Evolutionary conservation across 1,140 invertebrate species (phyloP), one percentile per base, ranked within the genome.

Genomic region (Zaprionus ornatus): DNA sequence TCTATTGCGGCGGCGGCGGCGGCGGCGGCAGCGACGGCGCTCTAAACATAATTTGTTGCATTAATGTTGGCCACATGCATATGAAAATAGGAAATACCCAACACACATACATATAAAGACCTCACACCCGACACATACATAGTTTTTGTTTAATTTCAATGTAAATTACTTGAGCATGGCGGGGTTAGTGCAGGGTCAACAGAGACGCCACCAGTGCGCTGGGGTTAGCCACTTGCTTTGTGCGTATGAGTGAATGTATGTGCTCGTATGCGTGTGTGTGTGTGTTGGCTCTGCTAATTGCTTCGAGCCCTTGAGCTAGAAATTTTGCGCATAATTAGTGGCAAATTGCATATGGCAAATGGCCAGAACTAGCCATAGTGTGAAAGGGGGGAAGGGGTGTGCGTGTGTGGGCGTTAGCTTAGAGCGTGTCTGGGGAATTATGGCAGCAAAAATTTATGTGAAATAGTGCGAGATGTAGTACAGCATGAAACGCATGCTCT

Each of bases 11-110:
- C 64, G 45, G 29, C 56, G 25, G 21, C 23, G 29, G 45, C 37
- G 0, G 25, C 25, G 32, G 42, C 54, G 37, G 69, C 62, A 57
- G 35, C 54, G 57, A 59, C 83, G 66, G 63, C 80, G 80, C 74
- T 87, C 85, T 90, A 90, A 90, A 84, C 85, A 88, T 90, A 90
- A 88, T 88, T 88, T 90, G 84, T 88, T 88, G 84, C 84, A 88
- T 88, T 88, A 88, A 88, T 82, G 81, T 74, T 88, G 77, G 73
- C 83, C 83, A 83, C 80, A 87, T 88, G 69, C 79, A 81, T 73
- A 73, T 74, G 68, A 68, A 79, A 83, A 72, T 76, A 63, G 50
- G 42, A 55, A 63, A 65, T 25, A 45, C 40, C n/a, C 40, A 45
- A 35, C 19, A 48, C 61, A 27, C n/a, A 19, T 13, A 17, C 4